Conservation (phyloP, 2,113 vertebrate species). For the Tyrannus savana region DNA sequence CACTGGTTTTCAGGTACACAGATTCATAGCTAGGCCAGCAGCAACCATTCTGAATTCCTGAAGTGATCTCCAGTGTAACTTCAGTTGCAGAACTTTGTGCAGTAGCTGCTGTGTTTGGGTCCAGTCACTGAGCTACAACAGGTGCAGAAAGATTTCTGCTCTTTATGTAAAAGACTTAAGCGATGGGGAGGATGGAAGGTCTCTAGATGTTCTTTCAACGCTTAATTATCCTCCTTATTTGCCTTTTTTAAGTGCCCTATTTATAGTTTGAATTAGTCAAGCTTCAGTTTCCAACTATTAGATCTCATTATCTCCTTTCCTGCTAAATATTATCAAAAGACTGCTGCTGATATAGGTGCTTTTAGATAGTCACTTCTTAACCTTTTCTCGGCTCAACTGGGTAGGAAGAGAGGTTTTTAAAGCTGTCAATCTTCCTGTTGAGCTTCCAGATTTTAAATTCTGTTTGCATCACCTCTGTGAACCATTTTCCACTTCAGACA, state of each 20-base stretch:
- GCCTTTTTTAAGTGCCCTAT: constrained; percentile 50
- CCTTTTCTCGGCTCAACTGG: constrained; percentile 36
- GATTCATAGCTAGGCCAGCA: not conserved
- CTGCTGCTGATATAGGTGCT: constrained; percentile 49
- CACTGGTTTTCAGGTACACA: not conserved
- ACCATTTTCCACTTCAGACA: not conserved
- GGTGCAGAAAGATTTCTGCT: not conserved
- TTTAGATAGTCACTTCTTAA: constrained; percentile 47
- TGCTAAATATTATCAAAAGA: constrained; percentile 62
- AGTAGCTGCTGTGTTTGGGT: not conserved
- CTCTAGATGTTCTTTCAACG: constrained; percentile 40
- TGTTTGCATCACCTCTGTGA: not conserved
- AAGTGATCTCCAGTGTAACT: not conserved
- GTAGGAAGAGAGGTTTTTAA: not conserved
- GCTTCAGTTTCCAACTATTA: constrained; percentile 65
- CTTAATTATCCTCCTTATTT: constrained; percentile 62
- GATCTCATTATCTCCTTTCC: constrained; percentile 63
- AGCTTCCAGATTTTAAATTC: not conserved
- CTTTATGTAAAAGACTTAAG: not conserved
- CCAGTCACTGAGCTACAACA: not conserved
- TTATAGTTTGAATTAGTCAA: constrained; percentile 67
- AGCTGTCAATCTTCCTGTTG: not conserved
- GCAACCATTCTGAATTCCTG: not conserved
- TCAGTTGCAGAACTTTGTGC: not conserved
- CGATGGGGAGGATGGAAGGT: not conserved